Evolutionary conservation across 2,113 vertebrate species (phyloP).

Genomic region (Corythoichthys haematopterus): DNA sequence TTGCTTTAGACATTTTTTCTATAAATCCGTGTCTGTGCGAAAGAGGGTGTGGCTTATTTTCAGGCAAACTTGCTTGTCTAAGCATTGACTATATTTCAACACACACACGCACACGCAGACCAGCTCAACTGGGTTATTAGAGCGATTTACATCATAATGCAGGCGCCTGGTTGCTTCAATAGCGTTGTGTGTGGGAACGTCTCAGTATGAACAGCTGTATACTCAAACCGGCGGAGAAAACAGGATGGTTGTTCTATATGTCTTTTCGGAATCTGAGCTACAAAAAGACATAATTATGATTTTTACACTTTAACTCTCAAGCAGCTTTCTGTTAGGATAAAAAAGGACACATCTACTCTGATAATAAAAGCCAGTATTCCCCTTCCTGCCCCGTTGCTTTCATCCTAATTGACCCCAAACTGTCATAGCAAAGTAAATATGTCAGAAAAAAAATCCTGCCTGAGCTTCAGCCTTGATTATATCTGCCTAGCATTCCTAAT

Average conservation of each 20-base stretch:
- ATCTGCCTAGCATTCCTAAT: constrained; percentile 31
- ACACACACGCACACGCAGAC: constrained; percentile 23
- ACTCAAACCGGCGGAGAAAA: constrained; percentile 48
- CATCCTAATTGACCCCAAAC: constrained; percentile 57
- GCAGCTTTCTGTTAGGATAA: constrained; percentile 1
- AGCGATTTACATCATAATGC: constrained; percentile 77
- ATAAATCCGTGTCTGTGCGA: not conserved
- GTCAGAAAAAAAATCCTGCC: constrained; percentile 20
- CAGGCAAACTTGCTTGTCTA: constrained; percentile 7
- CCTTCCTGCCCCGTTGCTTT: constrained; percentile 36
- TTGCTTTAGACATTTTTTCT: constrained; percentile 48
- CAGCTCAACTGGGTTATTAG: constrained; percentile 71
- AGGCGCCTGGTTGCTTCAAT: constrained; percentile 67
- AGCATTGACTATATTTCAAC: constrained; percentile 23
- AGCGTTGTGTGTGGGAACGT: constrained; percentile 71
- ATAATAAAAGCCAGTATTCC: constrained; percentile 50
- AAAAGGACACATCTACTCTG: constrained; percentile 27
- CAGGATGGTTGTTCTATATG: constrained; percentile 37
- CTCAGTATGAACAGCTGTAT: constrained; percentile 66
- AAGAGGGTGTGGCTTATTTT: constrained; percentile 7
- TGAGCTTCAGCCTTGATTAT: constrained; percentile 32
- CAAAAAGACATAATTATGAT: constrained; percentile 21
- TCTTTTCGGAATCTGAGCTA: constrained; percentile 32
- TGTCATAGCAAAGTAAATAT: constrained; percentile 52
- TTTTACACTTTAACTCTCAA: constrained; percentile 11